Conservation (phyloP, 1,140 invertebrate species). For the Penaeus indicus region DNA sequence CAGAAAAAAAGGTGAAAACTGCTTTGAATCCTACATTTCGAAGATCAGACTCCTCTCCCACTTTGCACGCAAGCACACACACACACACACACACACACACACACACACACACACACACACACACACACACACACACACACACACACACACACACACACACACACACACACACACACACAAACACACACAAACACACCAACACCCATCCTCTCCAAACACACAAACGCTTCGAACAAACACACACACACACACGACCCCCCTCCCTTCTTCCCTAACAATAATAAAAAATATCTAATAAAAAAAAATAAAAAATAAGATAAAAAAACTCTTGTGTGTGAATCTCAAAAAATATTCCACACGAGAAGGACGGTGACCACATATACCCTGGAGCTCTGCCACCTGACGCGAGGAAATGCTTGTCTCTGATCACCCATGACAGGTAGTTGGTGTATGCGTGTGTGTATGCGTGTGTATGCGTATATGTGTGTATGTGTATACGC, state of each 20-base stretch:
- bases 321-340: too few relatives aligned
- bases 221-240: too few relatives aligned
- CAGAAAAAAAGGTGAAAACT: too few relatives aligned
- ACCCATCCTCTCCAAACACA: slow-evolving; percentile 1
- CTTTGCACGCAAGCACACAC: too few relatives aligned
- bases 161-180: too few relatives aligned
- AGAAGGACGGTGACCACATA: background rate
- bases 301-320: too few relatives aligned
- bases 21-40: too few relatives aligned
- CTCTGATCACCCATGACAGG: slow-evolving; percentile 27
- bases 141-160: background rate
- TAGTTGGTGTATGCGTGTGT: background rate
- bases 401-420: slow-evolving; percentile 40
- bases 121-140: slow-evolving; percentile 19
- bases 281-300: too few relatives aligned
- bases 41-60: too few relatives aligned
- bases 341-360: too few relatives aligned
- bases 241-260: background rate
- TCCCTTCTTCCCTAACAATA: background rate
- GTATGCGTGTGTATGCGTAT: background rate
- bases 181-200: background rate
- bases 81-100: background rate
- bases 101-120: slow-evolving; percentile 19
- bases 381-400: slow-evolving; percentile 8
- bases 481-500: too few relatives aligned